phyloP scores from a whole-genome alignment of 2,797 vertebrate species.

The Pseudomugil gertrudae region DNA sequence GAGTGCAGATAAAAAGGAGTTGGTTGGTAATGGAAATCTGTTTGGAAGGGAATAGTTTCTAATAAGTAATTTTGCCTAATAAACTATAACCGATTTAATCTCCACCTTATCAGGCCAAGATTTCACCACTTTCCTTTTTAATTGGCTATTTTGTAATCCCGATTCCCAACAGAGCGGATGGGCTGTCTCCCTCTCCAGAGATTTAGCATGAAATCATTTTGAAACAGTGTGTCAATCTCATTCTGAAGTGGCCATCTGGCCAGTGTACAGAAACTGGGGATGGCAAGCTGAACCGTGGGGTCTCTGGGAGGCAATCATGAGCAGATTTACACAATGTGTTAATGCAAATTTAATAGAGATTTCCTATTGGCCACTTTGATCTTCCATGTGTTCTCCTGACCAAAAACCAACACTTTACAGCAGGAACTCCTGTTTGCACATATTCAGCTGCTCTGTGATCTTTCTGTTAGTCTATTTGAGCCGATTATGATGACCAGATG shows the following conservation, averaged over 20 bases:
- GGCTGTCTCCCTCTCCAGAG: constrained; percentile 93
- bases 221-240: constrained; percentile 98
- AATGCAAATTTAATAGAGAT: constrained; percentile 89
- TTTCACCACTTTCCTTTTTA: constrained; percentile 96
- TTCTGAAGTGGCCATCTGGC: constrained; percentile 98
- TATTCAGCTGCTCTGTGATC: constrained; percentile 14
- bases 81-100: constrained; percentile 92
- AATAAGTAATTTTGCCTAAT: constrained; percentile 90
- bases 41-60: constrained; percentile 86
- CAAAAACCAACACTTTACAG: constrained; percentile 47
- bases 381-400: constrained; percentile 75
- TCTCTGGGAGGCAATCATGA: constrained; percentile 90
- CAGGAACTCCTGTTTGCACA: constrained; percentile 32
- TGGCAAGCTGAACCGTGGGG: constrained; percentile 88
- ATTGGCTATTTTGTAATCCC: constrained; percentile 99
- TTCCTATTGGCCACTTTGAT: constrained; percentile 83
- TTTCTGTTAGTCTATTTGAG: background rate
- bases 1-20: constrained; percentile 81
- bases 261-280: constrained; percentile 90
- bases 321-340: constrained; percentile 87
- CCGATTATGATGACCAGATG: constrained; percentile 5
- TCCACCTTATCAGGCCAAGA: constrained; percentile 90
- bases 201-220: constrained; percentile 98
- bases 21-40: constrained; percentile 85
- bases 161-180: constrained; percentile 97